A percentile compares a stretch with the other conserved stretches of the same genome.
Evolutionary conservation across 2,113 vertebrate species (phyloP).

Genomic region (Reinhardtius hippoglossoides): DNA sequence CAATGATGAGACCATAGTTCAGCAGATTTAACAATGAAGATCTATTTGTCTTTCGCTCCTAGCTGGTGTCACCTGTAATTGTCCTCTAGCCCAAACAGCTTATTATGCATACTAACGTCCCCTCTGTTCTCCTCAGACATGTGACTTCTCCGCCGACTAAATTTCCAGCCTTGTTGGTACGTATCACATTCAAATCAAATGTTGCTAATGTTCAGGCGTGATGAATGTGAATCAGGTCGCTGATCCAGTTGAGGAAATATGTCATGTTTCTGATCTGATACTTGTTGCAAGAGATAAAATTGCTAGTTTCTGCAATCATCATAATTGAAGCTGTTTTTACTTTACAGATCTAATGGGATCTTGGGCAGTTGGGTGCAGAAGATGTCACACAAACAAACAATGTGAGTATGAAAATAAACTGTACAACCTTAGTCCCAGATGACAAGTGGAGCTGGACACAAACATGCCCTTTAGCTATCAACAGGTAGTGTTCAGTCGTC

Average conservation of each 20-base stretch:
- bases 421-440: neutral
- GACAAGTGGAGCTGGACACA: neutral
- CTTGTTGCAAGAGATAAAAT: accelerated
- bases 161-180: conserved; percentile 18
- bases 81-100: accelerated
- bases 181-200: accelerated
- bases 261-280: conserved; percentile 68
- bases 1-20: conserved; percentile 86
- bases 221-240: conserved; percentile 87
- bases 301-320: accelerated
- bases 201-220: conserved; percentile 44
- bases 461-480: no score
- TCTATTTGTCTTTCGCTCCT: conserved; percentile 81
- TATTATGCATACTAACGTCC: neutral
- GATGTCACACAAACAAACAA: accelerated
- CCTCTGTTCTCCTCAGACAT: neutral
- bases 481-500: no score
- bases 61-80: neutral
- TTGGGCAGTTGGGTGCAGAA: accelerated
- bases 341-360: neutral
- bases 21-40: conserved; percentile 79
- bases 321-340: accelerated
- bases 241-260: conserved; percentile 81
- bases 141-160: neutral
- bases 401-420: conserved; percentile 25